Conservation (phyloP, 2,888 invertebrate species). For the Formica aserva region DNA sequence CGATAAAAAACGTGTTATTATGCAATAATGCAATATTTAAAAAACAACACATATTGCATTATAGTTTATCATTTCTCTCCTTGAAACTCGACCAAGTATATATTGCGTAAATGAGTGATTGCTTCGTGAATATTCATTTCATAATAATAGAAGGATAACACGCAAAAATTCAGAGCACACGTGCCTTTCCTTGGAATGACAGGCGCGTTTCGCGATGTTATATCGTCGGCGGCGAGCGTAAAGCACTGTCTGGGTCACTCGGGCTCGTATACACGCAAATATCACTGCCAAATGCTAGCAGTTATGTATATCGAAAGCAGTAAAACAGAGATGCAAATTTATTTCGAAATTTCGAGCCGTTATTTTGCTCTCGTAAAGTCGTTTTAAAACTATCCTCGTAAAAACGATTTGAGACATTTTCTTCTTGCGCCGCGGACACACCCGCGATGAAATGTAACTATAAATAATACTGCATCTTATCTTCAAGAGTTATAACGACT, state of each 20-base stretch:
- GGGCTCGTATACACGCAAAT: conserved; percentile 64
- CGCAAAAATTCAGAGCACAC: not conserved
- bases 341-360: conserved; percentile 82
- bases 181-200: conserved; percentile 71
- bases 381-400: conserved; percentile 83
- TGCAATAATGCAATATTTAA: not conserved
- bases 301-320: conserved; percentile 83
- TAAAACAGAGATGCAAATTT: conserved; percentile 84
- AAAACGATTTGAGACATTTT: conserved; percentile 81
- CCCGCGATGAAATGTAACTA: conserved; percentile 70
- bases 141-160: not conserved
- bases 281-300: conserved; percentile 84
- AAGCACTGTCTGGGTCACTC: conserved; percentile 47
- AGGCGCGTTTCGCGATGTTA: conserved; percentile 64
- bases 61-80: not conserved
- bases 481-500: conserved; percentile 71
- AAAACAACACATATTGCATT: not conserved
- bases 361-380: conserved; percentile 78
- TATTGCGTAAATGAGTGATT: not conserved
- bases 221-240: conserved; percentile 45
- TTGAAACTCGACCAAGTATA: not conserved
- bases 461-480: conserved; percentile 73
- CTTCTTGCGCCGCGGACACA: conserved; percentile 43
- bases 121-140: not conserved
- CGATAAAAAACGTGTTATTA: not conserved